These are phyloP conservation scores for Dolichopus griseipennis DNA, from an alignment of 2,888 invertebrate species.

Conservation along the genomic window DNA sequence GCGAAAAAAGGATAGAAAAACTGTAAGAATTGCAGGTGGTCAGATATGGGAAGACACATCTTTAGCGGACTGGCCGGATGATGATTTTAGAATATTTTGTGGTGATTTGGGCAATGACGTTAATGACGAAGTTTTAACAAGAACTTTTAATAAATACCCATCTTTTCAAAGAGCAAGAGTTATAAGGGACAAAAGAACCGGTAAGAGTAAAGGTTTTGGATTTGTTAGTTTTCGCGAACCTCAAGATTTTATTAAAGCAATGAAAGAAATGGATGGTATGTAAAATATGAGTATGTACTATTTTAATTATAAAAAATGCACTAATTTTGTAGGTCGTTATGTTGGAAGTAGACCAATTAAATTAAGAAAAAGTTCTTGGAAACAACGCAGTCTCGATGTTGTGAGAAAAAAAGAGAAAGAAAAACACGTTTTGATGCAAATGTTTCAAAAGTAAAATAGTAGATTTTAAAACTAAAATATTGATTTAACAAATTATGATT, in stretches of 20 bases:
- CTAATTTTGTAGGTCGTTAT: constrained; percentile 66
- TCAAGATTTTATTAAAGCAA: constrained; percentile 93
- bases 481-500: too few species aligned
- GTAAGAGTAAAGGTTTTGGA: constrained; percentile 98
- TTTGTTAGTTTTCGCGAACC: constrained; percentile 98
- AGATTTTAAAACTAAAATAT: too few species aligned
- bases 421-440: constrained; percentile 68
- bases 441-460: constrained; percentile 33
- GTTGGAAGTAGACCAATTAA: constrained; percentile 99
- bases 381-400: constrained; percentile 81
- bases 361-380: constrained; percentile 93
- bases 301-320: background rate
- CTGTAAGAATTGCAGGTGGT: constrained; percentile 86
- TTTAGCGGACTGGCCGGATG: constrained; percentile 92
- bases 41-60: constrained; percentile 94
- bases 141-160: constrained; percentile 89
- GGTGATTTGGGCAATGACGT: constrained; percentile 99
- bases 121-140: constrained; percentile 90
- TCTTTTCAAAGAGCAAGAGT: constrained; percentile 94
- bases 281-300: constrained; percentile 18
- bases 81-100: constrained; percentile 97
- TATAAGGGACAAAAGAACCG: constrained; percentile 89
- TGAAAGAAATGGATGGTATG: constrained; percentile 99
- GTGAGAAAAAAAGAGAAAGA: constrained; percentile 95
- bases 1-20: constrained; percentile 44